A percentile compares a stretch with the other conserved stretches of the same genome.
phyloP scores from a whole-genome alignment of 2,113 vertebrate species.

The Peromyscus polionotus region DNA sequence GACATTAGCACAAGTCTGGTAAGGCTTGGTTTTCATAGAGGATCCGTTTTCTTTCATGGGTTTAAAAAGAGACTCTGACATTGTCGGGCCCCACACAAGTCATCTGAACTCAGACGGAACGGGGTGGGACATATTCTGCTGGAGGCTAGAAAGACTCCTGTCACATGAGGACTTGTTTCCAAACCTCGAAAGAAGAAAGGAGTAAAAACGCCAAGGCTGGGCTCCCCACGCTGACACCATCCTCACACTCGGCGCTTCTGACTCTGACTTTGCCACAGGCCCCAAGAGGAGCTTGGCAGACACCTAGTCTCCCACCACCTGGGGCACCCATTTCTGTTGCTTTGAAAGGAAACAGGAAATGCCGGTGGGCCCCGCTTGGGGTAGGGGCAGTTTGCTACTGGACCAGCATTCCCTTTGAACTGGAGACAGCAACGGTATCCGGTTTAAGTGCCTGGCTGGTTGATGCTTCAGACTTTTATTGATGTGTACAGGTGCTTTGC shows the following conservation, averaged over 20 bases:
- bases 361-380: background rate
- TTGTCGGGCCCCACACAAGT: conserved; percentile 9
- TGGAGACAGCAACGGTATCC: background rate
- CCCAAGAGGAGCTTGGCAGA: background rate
- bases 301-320: no score
- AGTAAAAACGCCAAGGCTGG: background rate
- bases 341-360: conserved; percentile 35
- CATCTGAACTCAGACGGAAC: background rate
- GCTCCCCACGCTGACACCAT: background rate
- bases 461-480: background rate
- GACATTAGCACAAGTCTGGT: conserved; percentile 42
- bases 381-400: no score
- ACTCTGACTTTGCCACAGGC: background rate
- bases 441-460: background rate
- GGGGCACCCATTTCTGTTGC: background rate
- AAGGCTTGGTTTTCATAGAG: conserved; percentile 34
- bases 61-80: conserved; percentile 50
- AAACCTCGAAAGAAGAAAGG: background rate
- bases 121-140: background rate
- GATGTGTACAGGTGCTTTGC: background rate
- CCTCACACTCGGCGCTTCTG: background rate
- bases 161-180: background rate
- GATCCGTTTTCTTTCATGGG: conserved; percentile 34
- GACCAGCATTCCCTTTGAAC: background rate
- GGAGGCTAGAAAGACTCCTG: conserved; percentile 16